Evolutionary conservation across 2,888 invertebrate species (phyloP), one percentile per base, ranked within the genome.

Genomic region (Andrena camellia): DNA sequence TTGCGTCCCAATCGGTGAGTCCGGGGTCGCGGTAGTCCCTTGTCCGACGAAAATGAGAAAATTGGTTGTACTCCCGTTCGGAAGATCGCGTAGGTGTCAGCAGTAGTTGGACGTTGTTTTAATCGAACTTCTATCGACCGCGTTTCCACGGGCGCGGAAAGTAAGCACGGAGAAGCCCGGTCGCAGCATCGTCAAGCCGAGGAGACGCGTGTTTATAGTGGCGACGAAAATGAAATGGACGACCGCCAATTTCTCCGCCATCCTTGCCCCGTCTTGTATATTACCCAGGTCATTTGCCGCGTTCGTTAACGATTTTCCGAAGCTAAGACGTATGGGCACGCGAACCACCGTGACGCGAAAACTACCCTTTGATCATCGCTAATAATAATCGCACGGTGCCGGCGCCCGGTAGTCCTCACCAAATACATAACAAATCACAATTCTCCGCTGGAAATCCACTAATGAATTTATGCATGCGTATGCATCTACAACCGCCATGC

Each of bases 211-310:
- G 63, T 63, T 78, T 76, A 68, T 31, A 69, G 62, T n/a, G 6
- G 23, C 33, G 52, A 76, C 71, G 70, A 79, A 76, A 85, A 85
- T 48, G 82, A 79, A 82, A 82, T 85, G 85, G 82, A 82, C 73
- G 54, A 33, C 63, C 54, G 78, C 85, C 85, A 85, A 85, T 82
- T 85, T 73, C 52, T 60, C 59, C 23, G 13, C 54, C 31, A 67
- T 29, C 79, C 42, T 50, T 74, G 7, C 13, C 35, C 8, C 48
- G 50, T 60, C 60, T n/a, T 57, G 10, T 23, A 62, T 67, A 7
- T 42, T 64, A 13, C 20, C 60, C 54, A 35, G 68, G 50, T 83
- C 63, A 73, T 83, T 83, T 73, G 60, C 60, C 68, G 64, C 69
- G 77, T 68, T 77, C 69, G 73, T 78, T 82, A 72, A 78, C 78